Evolutionary conservation across 2,797 vertebrate genomes (phyloP).

Genomic region (Squalus acanthias): DNA sequence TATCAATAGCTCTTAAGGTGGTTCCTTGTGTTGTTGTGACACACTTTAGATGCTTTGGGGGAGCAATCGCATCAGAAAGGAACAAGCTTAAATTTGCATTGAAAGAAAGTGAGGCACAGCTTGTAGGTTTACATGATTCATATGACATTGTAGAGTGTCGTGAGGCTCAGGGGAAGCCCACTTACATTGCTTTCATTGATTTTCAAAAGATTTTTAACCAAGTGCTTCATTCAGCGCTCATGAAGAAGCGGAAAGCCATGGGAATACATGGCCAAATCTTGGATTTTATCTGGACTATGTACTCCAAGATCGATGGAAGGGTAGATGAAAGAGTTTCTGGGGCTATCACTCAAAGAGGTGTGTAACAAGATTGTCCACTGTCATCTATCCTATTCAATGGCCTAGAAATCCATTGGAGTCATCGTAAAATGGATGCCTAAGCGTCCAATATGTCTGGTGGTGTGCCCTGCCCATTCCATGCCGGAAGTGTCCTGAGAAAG

Average conservation of each 20-base stretch:
- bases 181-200: constrained; percentile 26
- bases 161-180: not conserved
- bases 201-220: constrained; percentile 6
- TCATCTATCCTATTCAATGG: not conserved
- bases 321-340: not conserved
- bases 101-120: not conserved
- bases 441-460: not conserved
- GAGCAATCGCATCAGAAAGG: not conserved
- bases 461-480: not conserved
- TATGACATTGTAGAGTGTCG: not conserved
- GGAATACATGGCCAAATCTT: not conserved
- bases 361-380: not conserved
- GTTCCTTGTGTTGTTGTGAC: not conserved
- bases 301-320: not conserved
- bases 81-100: constrained; percentile 17
- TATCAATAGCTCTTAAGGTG: not conserved
- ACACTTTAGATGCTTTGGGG: not conserved
- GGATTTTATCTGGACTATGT: not conserved
- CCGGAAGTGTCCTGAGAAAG: not conserved
- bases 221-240: not conserved
- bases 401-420: not conserved
- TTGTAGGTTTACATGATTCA: not conserved
- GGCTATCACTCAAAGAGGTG: not conserved
- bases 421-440: not conserved
- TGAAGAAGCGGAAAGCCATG: not conserved